Conservation (phyloP, 2,113 vertebrate species). For the Girardinichthys multiradiatus region DNA sequence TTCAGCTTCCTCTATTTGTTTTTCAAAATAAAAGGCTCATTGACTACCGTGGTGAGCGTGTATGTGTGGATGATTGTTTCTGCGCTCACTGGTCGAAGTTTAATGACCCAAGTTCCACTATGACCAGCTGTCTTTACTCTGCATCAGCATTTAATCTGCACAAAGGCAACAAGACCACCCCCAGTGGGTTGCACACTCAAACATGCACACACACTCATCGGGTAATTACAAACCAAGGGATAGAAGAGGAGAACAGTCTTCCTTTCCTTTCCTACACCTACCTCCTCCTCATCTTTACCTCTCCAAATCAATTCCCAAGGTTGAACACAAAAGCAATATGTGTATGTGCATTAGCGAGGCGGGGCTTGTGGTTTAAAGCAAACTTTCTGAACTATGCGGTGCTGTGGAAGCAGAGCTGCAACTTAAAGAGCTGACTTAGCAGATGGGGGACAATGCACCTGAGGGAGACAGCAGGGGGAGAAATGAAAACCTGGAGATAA, state of each 20-base stretch:
- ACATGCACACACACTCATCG: conserved; percentile 16
- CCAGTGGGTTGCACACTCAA: conserved; percentile 44
- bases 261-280: conserved; percentile 32
- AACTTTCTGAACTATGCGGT: conserved; percentile 67
- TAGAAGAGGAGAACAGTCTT: conserved; percentile 60
- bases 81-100: conserved; percentile 59
- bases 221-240: conserved; percentile 70
- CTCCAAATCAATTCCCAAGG: conserved; percentile 63
- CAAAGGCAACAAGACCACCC: conserved; percentile 64
- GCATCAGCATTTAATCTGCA: conserved; percentile 71
- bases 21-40: conserved; percentile 72
- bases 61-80: conserved; percentile 50
- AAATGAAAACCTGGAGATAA: conserved; percentile 67
- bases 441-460: conserved; percentile 63
- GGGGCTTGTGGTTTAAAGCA: conserved; percentile 18
- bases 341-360: conserved; percentile 20
- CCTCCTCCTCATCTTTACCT: conserved; percentile 32
- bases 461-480: conserved; percentile 42
- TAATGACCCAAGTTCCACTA: conserved; percentile 72
- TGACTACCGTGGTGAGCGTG: conserved; percentile 37
- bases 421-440: conserved; percentile 69
- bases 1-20: conserved; percentile 57
- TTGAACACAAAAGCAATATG: conserved; percentile 49
- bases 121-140: conserved; percentile 73
- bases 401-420: conserved; percentile 35